These are phyloP conservation scores for Lemur catta DNA, from an alignment of 2,797 vertebrate genomes.

Conservation along the genomic window DNA sequence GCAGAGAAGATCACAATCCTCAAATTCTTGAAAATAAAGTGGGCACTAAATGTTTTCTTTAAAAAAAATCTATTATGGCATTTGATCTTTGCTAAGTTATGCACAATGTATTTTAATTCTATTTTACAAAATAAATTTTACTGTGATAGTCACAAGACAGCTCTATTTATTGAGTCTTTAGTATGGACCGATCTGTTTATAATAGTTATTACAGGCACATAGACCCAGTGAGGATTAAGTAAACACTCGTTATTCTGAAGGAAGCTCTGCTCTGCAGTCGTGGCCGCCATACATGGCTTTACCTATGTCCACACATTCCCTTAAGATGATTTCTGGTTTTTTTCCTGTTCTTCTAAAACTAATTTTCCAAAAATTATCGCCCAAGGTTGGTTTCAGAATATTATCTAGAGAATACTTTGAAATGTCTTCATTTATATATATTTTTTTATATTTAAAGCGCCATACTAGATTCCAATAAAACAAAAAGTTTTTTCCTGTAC, in stretches of 20 bases:
- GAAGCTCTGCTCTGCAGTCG: neutral
- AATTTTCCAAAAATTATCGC: neutral
- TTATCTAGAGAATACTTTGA: neutral
- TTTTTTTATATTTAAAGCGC: neutral
- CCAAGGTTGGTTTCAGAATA: neutral
- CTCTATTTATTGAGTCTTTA: neutral
- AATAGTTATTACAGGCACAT: neutral
- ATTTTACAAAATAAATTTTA: slow-evolving; percentile 50
- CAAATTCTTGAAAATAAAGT: slow-evolving; percentile 9
- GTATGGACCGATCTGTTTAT: neutral
- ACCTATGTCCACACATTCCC: neutral
- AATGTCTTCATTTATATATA: neutral
- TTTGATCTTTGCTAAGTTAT: slow-evolving; percentile 51
- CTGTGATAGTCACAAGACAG: neutral
- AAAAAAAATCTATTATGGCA: neutral
- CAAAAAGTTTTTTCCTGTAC: neutral
- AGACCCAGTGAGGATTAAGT: too few species aligned
- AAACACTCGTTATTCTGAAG: neutral
- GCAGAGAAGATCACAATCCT: neutral
- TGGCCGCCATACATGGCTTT: neutral
- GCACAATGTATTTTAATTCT: neutral
- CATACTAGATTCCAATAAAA: neutral
- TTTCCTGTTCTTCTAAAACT: neutral
- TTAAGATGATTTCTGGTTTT: neutral
- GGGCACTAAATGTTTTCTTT: slow-evolving; percentile 25